Evolutionary conservation across 1,140 invertebrate genomes (phyloP).

Genomic region (Drosophila tristis): DNA sequence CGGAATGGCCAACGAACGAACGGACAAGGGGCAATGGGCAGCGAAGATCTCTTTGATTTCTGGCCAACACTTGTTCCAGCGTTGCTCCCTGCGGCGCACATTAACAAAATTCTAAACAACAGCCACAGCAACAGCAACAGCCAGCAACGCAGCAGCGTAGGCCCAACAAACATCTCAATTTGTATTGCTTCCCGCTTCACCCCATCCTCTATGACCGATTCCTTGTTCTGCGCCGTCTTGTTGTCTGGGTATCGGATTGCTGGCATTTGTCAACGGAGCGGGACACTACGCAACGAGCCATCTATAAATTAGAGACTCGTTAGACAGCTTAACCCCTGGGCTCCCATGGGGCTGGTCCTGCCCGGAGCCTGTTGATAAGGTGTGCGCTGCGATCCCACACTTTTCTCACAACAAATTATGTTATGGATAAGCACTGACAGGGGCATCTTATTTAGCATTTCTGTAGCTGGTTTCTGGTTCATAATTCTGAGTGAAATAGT

Average conservation of each 20-base stretch:
- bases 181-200: conserved; percentile 41
- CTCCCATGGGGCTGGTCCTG: conserved; percentile 24
- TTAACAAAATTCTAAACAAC: conserved; percentile 73
- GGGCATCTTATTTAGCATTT: too few relatives aligned
- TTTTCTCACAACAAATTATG: conserved; percentile 66
- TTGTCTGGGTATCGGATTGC: conserved; percentile 73
- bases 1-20: too few relatives aligned
- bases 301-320: conserved; percentile 77
- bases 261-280: conserved; percentile 66
- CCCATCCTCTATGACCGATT: neutral
- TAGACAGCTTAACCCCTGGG: conserved; percentile 44
- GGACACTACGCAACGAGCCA: conserved; percentile 33
- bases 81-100: conserved; percentile 58
- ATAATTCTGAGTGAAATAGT: too few relatives aligned
- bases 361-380: conserved; percentile 53
- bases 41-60: conserved; percentile 62
- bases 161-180: conserved; percentile 74
- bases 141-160: conserved; percentile 17
- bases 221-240: neutral
- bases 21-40: too few relatives aligned
- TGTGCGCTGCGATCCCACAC: conserved; percentile 21
- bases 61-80: conserved; percentile 63
- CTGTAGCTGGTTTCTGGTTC: too few relatives aligned
- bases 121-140: conserved; percentile 16
- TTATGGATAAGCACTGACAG: conserved; percentile 29